A percentile compares a stretch with the other conserved stretches of the same genome.
Conservation (phyloP, 2,797 vertebrate species). For the Brachyalestes nurse region DNA sequence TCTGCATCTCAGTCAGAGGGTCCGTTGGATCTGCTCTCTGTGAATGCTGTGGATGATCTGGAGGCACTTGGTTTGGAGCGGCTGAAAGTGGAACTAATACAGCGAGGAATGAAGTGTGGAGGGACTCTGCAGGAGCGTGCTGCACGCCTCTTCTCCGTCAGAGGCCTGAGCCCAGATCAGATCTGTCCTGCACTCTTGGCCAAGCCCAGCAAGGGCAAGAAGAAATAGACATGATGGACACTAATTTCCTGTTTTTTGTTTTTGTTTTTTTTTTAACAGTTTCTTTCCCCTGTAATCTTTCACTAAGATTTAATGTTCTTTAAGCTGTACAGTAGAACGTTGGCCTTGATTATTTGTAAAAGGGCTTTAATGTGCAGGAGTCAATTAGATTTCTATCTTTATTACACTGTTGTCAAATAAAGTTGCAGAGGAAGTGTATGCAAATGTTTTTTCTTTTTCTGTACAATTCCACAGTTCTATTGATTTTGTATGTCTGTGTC, state of each 20-base stretch:
- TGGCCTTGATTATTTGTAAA: too few relatives aligned
- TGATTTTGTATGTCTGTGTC: neutral
- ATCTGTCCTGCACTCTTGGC: slow-evolving; percentile 84
- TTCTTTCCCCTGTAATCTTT: neutral
- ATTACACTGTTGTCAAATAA: too few relatives aligned
- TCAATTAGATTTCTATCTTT: too few relatives aligned
- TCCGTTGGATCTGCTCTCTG: slow-evolving; percentile 73
- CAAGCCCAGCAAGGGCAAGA: slow-evolving; percentile 81
- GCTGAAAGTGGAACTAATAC: slow-evolving; percentile 84
- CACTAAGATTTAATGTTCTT: too few relatives aligned
- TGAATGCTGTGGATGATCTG: slow-evolving; percentile 76
- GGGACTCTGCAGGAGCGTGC: slow-evolving; percentile 90
- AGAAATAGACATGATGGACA: slow-evolving; percentile 65
- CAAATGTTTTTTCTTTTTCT: neutral
- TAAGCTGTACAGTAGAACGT: too few relatives aligned
- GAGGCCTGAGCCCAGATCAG: slow-evolving; percentile 77
- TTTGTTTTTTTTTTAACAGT: neutral
- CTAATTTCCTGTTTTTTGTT: neutral
- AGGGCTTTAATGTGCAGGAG: too few relatives aligned
- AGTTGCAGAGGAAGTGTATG: too few relatives aligned
- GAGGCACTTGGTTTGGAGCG: slow-evolving; percentile 86
- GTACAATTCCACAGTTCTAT: neutral
- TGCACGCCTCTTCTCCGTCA: slow-evolving; percentile 83
- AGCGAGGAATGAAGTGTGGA: slow-evolving; percentile 89
- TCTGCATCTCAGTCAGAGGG: neutral